A percentile compares a stretch with the other conserved stretches of the same genome.
Evolutionary conservation across 2,888 invertebrate species (phyloP).

Genomic region (Tinea pellionella): DNA sequence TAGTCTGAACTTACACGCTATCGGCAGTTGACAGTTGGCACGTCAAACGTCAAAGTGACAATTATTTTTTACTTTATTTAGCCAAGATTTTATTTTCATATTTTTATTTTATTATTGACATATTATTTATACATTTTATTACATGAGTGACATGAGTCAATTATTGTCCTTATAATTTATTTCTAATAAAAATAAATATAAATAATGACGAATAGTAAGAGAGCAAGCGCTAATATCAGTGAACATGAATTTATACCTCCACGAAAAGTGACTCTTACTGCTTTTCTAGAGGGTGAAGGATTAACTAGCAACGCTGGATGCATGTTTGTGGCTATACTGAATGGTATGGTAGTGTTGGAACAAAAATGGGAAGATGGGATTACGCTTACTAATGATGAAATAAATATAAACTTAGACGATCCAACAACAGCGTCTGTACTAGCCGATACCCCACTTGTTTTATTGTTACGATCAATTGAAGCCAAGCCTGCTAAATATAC

Average conservation of each 20-base stretch:
- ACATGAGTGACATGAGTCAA: too few relatives aligned
- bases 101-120: too few relatives aligned
- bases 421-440: conserved; percentile 25
- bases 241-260: neutral
- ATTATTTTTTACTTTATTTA: too few relatives aligned
- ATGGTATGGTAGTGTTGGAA: conserved; percentile 34
- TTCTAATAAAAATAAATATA: too few relatives aligned
- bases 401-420: conserved; percentile 38
- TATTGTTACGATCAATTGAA: conserved; percentile 34
- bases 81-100: too few relatives aligned
- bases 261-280: neutral
- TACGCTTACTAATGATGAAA: conserved; percentile 22
- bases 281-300: neutral
- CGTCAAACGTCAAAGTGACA: too few relatives aligned
- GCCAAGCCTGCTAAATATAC: conserved; percentile 38
- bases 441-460: conserved; percentile 41
- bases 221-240: too few relatives aligned
- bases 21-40: too few relatives aligned
- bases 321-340: conserved; percentile 32
- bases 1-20: too few relatives aligned
- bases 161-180: too few relatives aligned
- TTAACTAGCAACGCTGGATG: conserved; percentile 27
- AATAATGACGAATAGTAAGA: too few relatives aligned
- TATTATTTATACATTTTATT: too few relatives aligned
- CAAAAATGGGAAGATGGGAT: conserved; percentile 33